phyloP scores from a whole-genome alignment of 2,797 vertebrate genomes.

The Melanotaenia boesemani region DNA sequence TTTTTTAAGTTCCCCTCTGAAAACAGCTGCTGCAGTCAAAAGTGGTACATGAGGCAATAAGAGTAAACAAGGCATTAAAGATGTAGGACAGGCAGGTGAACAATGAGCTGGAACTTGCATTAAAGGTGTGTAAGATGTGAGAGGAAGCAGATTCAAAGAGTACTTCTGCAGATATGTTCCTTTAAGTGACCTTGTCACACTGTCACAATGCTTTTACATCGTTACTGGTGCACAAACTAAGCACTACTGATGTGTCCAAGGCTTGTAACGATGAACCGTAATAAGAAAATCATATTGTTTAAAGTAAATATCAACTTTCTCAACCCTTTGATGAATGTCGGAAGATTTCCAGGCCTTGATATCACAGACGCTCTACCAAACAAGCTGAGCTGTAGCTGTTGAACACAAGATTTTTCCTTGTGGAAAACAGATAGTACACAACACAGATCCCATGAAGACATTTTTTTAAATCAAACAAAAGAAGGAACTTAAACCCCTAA shows the following conservation, averaged over 20 bases:
- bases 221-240: neutral
- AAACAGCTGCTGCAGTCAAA: conserved; percentile 10
- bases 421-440: conserved; percentile 62
- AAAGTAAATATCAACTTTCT: conserved; percentile 4
- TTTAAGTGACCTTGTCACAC: neutral
- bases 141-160: conserved; percentile 15
- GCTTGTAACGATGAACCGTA: neutral
- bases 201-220: conserved; percentile 3
- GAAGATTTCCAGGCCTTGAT: conserved; percentile 13
- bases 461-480: conserved; percentile 65
- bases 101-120: neutral
- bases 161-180: conserved; percentile 21
- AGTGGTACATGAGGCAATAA: neutral
- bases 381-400: conserved; percentile 37
- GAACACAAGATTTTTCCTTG: conserved; percentile 45
- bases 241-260: neutral
- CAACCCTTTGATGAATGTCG: neutral
- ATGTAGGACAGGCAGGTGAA: neutral
- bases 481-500: conserved; percentile 67
- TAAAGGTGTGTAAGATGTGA: neutral
- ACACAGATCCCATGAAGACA: conserved; percentile 45
- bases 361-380: conserved; percentile 26
- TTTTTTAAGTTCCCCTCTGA: conserved; percentile 6
- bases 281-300: neutral
- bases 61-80: conserved; percentile 18